Conservation (phyloP, 2,113 vertebrate species). For the Glareola pratincola region DNA sequence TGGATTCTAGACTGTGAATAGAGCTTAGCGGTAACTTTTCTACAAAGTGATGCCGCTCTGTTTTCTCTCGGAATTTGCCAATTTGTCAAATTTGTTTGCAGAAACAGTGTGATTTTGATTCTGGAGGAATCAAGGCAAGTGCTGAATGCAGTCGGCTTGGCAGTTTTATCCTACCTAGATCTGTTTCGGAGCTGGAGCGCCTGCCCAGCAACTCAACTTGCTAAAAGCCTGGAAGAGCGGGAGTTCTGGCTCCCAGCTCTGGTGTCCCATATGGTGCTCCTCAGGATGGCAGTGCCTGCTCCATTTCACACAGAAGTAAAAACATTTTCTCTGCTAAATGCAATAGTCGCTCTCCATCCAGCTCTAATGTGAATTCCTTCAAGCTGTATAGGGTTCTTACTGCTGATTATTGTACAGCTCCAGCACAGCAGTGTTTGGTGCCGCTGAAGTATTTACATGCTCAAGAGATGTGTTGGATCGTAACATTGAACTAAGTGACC, state of each 20-base stretch:
- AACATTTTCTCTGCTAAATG: background rate
- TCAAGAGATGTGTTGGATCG: background rate
- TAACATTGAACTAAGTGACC: background rate
- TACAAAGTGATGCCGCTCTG: background rate
- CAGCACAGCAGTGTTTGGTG: background rate
- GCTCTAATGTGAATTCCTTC: background rate
- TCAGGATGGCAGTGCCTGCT: background rate
- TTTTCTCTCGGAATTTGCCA: background rate
- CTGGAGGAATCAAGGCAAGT: background rate
- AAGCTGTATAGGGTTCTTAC: background rate
- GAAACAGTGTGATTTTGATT: background rate
- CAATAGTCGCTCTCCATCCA: background rate
- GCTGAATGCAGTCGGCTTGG: background rate
- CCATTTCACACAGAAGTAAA: background rate
- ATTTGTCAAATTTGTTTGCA: slow-evolving; percentile 8
- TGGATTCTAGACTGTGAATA: background rate
- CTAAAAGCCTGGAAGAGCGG: background rate
- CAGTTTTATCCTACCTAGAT: background rate
- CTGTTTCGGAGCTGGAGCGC: background rate
- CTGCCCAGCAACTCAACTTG: background rate
- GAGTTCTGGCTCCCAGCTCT: slow-evolving; percentile 23
- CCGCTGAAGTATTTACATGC: background rate
- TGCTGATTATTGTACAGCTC: background rate
- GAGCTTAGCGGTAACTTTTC: background rate
- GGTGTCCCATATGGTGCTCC: slow-evolving; percentile 38